Evolutionary conservation across 2,113 vertebrate genomes (phyloP), one percentile per base, ranked within the genome.

Genomic region (Aphyosemion australe): DNA sequence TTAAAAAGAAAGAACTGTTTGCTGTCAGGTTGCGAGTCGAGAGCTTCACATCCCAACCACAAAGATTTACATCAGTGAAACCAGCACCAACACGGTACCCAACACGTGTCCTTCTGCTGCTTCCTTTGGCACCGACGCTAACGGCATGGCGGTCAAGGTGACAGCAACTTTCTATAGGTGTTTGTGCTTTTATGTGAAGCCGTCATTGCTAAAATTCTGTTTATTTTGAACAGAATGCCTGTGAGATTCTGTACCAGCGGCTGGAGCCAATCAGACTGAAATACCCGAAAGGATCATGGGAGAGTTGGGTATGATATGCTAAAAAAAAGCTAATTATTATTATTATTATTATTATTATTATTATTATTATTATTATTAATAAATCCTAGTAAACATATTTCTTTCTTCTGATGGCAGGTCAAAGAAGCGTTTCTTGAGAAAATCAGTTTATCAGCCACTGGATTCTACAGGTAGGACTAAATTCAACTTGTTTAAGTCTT

Each of bases 111-210:
- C 92, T 0, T 93, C 95, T 0, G 94, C 62, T 0, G 95, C 92
- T 0, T 98, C 96, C 65, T 80, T 92, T 2, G 93, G 96, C 1
- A 94, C 96, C 0, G 96, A 97, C 8, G 90, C 93, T 83, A 97
- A 95, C 2, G 95, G 95, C 74, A 94, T 94, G 93, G 96, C 96
- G 0, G 93, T 96, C 61, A 94, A 95, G 94, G 95, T 96, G 1
- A 31, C 1, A n/a, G 18, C 55, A 2, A 2, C 0, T 20, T 61
- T 12, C 16, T 20, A 26, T 20, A 11, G 7, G 14, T 18, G 6
- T 5, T 12, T 4, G 13, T n/a, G 16, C 10, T 5, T 19, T 31
- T 1, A 8, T 13, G 10, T 43, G 16, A 5, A 4, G 14, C 15
- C 6, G 1, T 19, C 15, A 18, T 21, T 8, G 31, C 12, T 34